These are phyloP conservation scores for Eustalomyia histrio DNA, from an alignment of 2,888 invertebrate species.

Conservation along the genomic window DNA sequence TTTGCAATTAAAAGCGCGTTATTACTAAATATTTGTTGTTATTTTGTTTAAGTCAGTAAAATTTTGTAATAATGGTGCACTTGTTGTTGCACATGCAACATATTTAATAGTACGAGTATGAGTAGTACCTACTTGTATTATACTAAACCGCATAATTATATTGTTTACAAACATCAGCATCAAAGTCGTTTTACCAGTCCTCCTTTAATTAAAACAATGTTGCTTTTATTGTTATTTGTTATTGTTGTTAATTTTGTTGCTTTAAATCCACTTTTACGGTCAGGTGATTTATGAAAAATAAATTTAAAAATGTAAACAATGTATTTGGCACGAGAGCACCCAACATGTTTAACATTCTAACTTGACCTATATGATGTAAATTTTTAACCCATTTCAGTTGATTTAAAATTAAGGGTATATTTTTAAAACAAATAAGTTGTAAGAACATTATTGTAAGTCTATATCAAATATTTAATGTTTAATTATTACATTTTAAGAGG, in stretches of 20 bases:
- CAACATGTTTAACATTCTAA: constrained; percentile 60
- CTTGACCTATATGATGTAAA: constrained; percentile 51
- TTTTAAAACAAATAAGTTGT: too few species aligned
- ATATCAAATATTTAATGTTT: too few species aligned
- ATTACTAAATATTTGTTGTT: constrained; percentile 57
- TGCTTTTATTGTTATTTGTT: neutral
- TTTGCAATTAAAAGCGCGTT: constrained; percentile 65
- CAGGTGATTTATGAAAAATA: constrained; percentile 45
- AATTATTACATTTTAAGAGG: too few species aligned
- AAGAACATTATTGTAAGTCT: too few species aligned
- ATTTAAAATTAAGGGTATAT: too few species aligned
- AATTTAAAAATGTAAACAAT: constrained; percentile 34
- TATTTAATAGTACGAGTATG: neutral
- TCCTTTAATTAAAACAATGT: constrained; percentile 21
- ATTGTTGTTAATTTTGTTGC: constrained; percentile 15
- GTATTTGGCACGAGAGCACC: constrained; percentile 37
- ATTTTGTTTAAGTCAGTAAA: constrained; percentile 21
- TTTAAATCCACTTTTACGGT: constrained; percentile 42
- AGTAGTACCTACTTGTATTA: neutral
- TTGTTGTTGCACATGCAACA: constrained; percentile 53
- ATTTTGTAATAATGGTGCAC: constrained; percentile 57
- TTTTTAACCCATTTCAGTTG: constrained; percentile 26
- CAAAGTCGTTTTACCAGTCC: constrained; percentile 55
- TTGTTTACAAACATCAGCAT: constrained; percentile 33
- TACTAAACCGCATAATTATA: constrained; percentile 5